phyloP scores from a whole-genome alignment of 1,140 invertebrate species.

The Scaptomyza pallida region DNA sequence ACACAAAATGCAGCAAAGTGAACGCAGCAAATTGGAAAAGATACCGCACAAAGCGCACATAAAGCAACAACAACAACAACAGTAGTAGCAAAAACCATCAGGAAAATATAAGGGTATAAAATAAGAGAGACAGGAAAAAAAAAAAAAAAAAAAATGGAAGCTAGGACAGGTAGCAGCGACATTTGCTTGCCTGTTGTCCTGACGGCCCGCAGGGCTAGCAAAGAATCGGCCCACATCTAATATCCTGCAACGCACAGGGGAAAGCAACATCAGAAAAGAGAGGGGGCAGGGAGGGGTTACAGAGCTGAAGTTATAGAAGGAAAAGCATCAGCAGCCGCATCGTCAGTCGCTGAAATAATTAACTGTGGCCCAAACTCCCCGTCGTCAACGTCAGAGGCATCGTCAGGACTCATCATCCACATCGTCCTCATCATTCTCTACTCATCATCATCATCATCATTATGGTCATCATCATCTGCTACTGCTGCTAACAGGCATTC shows the following conservation, averaged over 20 bases:
- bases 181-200: conserved; percentile 13
- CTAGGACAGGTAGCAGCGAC: conserved; percentile 29
- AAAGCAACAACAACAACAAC: neutral
- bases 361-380: conserved; percentile 45
- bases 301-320: neutral
- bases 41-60: conserved; percentile 29
- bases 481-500: conserved; percentile 55
- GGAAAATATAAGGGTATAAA: neutral
- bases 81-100: no score
- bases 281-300: neutral
- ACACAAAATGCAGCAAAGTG: conserved; percentile 26
- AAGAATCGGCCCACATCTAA: conserved; percentile 42
- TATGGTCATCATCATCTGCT: conserved; percentile 18
- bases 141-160: conserved; percentile 11
- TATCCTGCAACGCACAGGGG: conserved; percentile 54
- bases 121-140: conserved; percentile 10
- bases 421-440: conserved; percentile 5
- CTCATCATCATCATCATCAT: conserved; percentile 19
- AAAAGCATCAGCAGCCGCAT: conserved; percentile 31
- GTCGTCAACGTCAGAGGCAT: conserved; percentile 14
- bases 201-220: conserved; percentile 9
- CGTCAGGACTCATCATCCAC: conserved; percentile 16
- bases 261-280: conserved; percentile 12
- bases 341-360: conserved; percentile 64
- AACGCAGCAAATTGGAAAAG: conserved; percentile 52